phyloP scores from a whole-genome alignment of 2,888 invertebrate genomes.

The Lathronympha strigana region DNA sequence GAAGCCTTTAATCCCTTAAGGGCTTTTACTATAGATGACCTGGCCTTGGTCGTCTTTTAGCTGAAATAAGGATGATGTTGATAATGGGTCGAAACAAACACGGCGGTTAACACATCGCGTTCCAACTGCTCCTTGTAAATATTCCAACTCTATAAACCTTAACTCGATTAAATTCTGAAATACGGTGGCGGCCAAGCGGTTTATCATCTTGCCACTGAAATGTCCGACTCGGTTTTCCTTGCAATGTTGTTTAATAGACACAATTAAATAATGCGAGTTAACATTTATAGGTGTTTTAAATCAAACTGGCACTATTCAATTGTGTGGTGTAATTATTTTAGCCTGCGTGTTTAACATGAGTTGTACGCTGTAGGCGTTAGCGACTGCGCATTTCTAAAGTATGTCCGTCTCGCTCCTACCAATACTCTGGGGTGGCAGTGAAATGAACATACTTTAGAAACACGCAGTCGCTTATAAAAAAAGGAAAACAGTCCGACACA shows the following conservation, averaged over 20 bases:
- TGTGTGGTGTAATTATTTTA: background rate
- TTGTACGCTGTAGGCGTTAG: no score
- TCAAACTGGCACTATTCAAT: background rate
- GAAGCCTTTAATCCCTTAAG: background rate
- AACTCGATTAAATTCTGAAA: constrained; percentile 20
- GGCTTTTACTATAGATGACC: background rate
- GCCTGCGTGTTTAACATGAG: no score
- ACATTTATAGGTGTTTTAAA: constrained; percentile 6
- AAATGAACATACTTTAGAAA: no score
- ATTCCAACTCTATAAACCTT: constrained; percentile 21
- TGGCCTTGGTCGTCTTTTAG: background rate
- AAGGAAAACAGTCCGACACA: no score
- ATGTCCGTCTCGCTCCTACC: no score
- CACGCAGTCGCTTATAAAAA: no score
- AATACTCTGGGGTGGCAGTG: no score
- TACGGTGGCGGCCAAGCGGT: constrained; percentile 24
- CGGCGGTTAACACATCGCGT: background rate
- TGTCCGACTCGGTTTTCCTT: constrained; percentile 2
- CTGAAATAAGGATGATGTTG: background rate
- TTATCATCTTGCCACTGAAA: constrained; percentile 22
- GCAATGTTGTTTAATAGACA: constrained; percentile 16
- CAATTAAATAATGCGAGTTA: constrained; percentile 5
- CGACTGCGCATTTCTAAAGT: no score
- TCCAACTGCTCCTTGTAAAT: constrained; percentile 13
- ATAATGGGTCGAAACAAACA: background rate